Evolutionary conservation across 2,113 vertebrate genomes (phyloP).

Genomic region (Dromaius novaehollandiae): DNA sequence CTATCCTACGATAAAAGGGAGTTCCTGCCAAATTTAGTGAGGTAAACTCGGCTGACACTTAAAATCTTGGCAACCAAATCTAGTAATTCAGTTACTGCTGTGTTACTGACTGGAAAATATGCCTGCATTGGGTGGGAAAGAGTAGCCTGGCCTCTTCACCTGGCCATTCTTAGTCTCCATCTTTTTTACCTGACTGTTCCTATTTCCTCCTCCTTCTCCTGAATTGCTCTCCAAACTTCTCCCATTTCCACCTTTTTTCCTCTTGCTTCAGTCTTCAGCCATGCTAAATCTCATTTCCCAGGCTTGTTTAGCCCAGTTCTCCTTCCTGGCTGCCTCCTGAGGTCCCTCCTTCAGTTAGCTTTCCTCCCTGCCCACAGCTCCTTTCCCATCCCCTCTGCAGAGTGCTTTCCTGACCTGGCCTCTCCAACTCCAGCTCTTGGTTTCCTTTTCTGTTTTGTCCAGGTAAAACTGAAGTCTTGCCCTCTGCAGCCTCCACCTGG

Average conservation of each 20-base stretch:
- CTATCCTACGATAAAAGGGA: neutral
- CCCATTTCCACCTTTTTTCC: neutral
- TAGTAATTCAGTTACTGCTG: neutral
- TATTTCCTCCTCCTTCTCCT: neutral
- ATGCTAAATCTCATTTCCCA: neutral
- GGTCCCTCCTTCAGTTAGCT: neutral
- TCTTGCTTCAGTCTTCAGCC: neutral
- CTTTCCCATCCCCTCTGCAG: rapidly evolving
- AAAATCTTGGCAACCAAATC: neutral
- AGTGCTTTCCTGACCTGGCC: neutral
- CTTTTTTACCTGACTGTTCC: neutral
- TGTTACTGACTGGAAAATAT: neutral
- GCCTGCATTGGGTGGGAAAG: neutral
- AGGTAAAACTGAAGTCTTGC: neutral
- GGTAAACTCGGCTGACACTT: neutral
- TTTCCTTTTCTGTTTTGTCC: neutral
- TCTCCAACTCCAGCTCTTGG: neutral
- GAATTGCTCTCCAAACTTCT: neutral
- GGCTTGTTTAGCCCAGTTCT: neutral
- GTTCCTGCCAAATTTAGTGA: neutral
- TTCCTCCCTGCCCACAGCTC: too few relatives aligned
- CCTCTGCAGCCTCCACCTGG: neutral
- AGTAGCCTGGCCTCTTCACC: neutral
- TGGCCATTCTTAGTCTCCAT: neutral
- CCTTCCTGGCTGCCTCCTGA: neutral